Conservation (phyloP, 2,797 vertebrate genomes). For the Onychomys torridus region DNA sequence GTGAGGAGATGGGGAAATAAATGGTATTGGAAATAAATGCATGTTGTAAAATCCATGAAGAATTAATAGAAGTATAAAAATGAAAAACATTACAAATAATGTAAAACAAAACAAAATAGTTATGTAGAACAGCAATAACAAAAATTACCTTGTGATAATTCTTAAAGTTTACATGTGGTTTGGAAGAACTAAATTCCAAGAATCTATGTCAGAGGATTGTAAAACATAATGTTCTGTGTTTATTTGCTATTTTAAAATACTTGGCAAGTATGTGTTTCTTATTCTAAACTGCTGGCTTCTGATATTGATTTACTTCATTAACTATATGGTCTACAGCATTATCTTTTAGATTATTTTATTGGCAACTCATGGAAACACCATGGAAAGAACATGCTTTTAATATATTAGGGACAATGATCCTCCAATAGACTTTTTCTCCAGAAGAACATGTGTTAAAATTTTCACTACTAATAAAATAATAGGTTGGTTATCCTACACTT, state of each 20-base stretch:
- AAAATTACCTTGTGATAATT: not conserved
- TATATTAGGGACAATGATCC: not conserved
- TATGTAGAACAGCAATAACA: not conserved
- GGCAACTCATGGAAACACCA: not conserved
- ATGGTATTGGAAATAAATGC: not conserved
- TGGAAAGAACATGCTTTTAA: not conserved
- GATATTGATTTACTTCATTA: not conserved
- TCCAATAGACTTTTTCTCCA: too few species aligned
- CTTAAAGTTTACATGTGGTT: not conserved
- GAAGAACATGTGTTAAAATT: not conserved
- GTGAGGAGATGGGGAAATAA: not conserved
- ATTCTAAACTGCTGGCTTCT: not conserved
- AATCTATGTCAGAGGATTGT: not conserved
- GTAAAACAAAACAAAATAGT: not conserved
- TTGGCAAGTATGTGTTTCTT: not conserved
- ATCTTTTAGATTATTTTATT: not conserved
- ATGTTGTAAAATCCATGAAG: not conserved
- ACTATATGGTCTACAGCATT: not conserved
- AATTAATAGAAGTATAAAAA: not conserved
- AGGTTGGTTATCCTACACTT: too few species aligned
- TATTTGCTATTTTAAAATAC: not conserved
- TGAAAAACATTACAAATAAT: not conserved
- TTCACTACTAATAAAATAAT: rapidly evolving
- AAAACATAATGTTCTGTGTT: not conserved
- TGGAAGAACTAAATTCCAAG: not conserved